phyloP scores from a whole-genome alignment of 2,113 vertebrate genomes.

The Bambusicola thoracicus region DNA sequence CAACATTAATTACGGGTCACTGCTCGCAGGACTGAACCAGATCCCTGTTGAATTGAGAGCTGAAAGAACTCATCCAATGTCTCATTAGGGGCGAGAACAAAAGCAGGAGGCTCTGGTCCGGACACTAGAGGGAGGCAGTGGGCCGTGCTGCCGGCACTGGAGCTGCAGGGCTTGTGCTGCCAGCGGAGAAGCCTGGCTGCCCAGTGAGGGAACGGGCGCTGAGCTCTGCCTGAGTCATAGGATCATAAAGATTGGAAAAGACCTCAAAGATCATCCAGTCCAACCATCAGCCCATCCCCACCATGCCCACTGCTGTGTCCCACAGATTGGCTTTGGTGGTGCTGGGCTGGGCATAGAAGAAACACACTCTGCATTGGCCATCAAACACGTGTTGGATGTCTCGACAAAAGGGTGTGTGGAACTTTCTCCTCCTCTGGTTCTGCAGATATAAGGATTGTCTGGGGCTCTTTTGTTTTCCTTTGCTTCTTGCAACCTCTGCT shows the following conservation, averaged over 20 bases:
- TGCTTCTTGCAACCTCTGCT: background rate
- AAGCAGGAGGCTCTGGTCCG: background rate
- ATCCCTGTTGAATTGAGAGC: background rate
- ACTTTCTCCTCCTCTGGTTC: too few relatives aligned
- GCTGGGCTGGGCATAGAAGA: too few relatives aligned
- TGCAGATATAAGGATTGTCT: background rate
- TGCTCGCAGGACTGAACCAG: background rate
- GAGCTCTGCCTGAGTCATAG: too few relatives aligned
- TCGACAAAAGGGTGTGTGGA: too few relatives aligned
- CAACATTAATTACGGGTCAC: slow-evolving; percentile 41
- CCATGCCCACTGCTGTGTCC: too few relatives aligned
- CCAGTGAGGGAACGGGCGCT: background rate
- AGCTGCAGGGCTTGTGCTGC: background rate
- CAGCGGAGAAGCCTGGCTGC: background rate
- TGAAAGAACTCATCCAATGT: background rate
- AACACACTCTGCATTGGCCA: too few relatives aligned
- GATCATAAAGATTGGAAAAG: too few relatives aligned
- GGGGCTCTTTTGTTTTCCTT: background rate
- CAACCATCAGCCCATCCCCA: too few relatives aligned
- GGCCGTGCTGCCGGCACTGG: background rate
- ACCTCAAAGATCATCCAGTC: too few relatives aligned
- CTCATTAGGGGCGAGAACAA: background rate
- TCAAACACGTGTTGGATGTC: too few relatives aligned
- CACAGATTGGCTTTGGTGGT: too few relatives aligned
- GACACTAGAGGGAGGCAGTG: slow-evolving; percentile 52